A percentile compares a stretch with the other conserved stretches of the same genome.
phyloP scores from a whole-genome alignment of 2,113 vertebrate genomes.

The Lepisosteus osseus region DNA sequence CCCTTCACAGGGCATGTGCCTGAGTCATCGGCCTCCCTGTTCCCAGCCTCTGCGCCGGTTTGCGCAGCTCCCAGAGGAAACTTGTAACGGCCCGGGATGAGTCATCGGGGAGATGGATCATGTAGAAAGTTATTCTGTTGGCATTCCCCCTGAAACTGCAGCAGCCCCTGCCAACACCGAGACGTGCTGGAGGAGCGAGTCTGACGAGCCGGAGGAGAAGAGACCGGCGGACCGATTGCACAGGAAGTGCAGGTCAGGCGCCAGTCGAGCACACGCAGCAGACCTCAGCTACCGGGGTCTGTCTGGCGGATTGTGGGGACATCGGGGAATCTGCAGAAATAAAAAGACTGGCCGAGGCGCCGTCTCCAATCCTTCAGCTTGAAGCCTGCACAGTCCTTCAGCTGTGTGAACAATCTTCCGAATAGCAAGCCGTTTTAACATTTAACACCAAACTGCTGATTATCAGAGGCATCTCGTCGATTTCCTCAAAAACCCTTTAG shows the following conservation, averaged over 20 bases:
- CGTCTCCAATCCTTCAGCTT: too few relatives aligned
- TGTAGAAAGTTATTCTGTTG: conserved; percentile 58
- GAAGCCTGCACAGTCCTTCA: too few relatives aligned
- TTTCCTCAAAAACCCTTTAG: too few relatives aligned
- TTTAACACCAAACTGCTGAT: too few relatives aligned
- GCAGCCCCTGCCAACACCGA: conserved; percentile 47
- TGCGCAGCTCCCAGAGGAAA: conserved; percentile 12
- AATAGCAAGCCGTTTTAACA: too few relatives aligned
- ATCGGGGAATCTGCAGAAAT: too few relatives aligned
- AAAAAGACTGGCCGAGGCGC: too few relatives aligned
- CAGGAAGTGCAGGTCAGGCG: not conserved
- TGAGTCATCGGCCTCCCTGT: conserved; percentile 72
- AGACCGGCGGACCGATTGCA: not conserved
- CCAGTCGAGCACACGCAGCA: not conserved
- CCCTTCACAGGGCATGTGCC: conserved; percentile 67
- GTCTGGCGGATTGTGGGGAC: too few relatives aligned
- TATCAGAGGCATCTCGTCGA: too few relatives aligned
- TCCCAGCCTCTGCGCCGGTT: conserved; percentile 25
- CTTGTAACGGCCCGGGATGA: conserved; percentile 17
- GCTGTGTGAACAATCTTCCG: too few relatives aligned
- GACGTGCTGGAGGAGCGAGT: conserved; percentile 30
- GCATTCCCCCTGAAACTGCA: conserved; percentile 59
- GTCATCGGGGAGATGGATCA: conserved; percentile 46
- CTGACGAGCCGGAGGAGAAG: conserved; percentile 21
- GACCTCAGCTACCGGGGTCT: too few relatives aligned